Conservation (phyloP, 2,888 invertebrate species). For the Oscheius sp. region DNA sequence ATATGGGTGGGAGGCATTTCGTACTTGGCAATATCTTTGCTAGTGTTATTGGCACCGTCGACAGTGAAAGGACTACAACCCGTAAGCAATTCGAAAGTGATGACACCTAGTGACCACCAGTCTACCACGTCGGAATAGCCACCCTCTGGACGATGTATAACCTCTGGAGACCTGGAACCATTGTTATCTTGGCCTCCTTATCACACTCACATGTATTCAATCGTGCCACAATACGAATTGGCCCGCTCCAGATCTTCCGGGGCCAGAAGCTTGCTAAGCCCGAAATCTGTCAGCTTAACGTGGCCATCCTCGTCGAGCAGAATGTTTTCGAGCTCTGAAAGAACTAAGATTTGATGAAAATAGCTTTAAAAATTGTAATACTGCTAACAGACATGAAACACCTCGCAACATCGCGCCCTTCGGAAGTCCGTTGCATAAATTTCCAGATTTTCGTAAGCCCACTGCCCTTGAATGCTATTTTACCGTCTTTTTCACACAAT, state of each 20-base stretch:
- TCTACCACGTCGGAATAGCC: conserved; percentile 82
- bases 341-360: too few relatives aligned
- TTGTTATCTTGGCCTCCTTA: background rate
- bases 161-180: conserved; percentile 57
- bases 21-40: conserved; percentile 89
- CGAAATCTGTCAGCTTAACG: conserved; percentile 95
- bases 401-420: too few relatives aligned
- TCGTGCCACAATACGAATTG: conserved; percentile 97
- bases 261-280: conserved; percentile 83
- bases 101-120: conserved; percentile 96
- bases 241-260: conserved; percentile 77
- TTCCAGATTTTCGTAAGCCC: too few relatives aligned
- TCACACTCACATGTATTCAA: conserved; percentile 86
- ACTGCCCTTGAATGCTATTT: too few relatives aligned
- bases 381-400: too few relatives aligned
- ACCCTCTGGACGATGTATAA: conserved; percentile 61
- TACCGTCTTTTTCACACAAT: too few relatives aligned
- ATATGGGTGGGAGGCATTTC: conserved; percentile 32
- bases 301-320: conserved; percentile 92
- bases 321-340: conserved; percentile 87
- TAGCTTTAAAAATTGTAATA: too few relatives aligned
- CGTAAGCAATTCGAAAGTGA: conserved; percentile 93
- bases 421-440: too few relatives aligned
- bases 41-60: conserved; percentile 91
- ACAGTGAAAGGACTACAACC: conserved; percentile 97